Base-by-base conservation (phyloP, 1,140 invertebrate genomes). In the Odontomachus brunneus region DNA sequence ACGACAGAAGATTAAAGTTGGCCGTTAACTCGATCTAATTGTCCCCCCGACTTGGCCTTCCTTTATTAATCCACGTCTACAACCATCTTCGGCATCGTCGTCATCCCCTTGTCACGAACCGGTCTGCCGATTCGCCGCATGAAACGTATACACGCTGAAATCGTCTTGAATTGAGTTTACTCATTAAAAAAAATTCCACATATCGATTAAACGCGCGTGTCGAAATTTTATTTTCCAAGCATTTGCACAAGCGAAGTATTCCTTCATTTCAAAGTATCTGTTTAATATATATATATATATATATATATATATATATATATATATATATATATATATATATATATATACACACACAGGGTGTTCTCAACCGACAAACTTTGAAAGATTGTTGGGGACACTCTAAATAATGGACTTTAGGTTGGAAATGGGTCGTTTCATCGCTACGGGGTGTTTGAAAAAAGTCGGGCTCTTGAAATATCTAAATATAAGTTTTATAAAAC, bases 1-100 rank as follows among this genome's bases (percentile, higher is more conserved):
- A 94, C 92, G 92, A 93, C 93, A 92, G 88, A 92, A 93, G 92
- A 94, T 94, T 94, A 94, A 94, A 93, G 92, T 92, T 93, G 90
- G 72, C 90, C 91, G 91, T 94, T 94, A 94, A 94, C 93, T 94
- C 93, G 93, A 94, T 94, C 91, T 94, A 94, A 94, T 94, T 94
- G 93, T 93, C 89, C 91, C 89, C 89, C 90, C 89, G 89, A 84
- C 88, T 88, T 89, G 91, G 91, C 90, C 92, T 94, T 93, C 90
- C 92, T 93, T 92, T 92, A 94, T 93, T 94, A 94, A 94, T 94
- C 92, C 89, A 91, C 81, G 88, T 86, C 86, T 84, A 84, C 89
- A 88, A 90, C 85, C 85, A 86, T 90, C 89, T 88, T 86, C 82
- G 72, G 74, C 85, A 84, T 88, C 84, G 83, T 85, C 81, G 84